These are phyloP conservation scores for Scaptomyza hsui DNA, from an alignment of 1,140 invertebrate species.

Conservation along the genomic window DNA sequence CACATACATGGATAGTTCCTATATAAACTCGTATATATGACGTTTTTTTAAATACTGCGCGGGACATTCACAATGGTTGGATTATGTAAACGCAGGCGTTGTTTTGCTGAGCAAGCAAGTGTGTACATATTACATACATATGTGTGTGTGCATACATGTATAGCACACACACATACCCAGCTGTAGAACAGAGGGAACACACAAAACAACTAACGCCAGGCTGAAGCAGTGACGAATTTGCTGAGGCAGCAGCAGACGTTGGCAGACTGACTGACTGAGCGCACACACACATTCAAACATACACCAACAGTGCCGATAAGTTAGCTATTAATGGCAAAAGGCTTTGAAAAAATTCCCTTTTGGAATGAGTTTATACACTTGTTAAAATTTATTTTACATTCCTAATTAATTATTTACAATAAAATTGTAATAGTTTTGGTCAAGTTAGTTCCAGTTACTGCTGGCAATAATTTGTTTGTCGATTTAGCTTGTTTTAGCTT, in stretches of 20 bases:
- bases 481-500: background rate
- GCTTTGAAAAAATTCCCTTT: too few relatives aligned
- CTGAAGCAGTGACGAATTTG: slow-evolving; percentile 68
- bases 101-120: slow-evolving; percentile 43
- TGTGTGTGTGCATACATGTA: slow-evolving; percentile 6
- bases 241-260: slow-evolving; percentile 50
- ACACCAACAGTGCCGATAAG: background rate
- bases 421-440: too few relatives aligned
- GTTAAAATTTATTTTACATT: too few relatives aligned
- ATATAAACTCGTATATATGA: background rate
- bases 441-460: too few relatives aligned
- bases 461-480: background rate
- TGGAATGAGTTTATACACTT: too few relatives aligned
- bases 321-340: too few relatives aligned
- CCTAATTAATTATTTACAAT: too few relatives aligned
- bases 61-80: slow-evolving; percentile 40
- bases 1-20: background rate
- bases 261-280: slow-evolving; percentile 69
- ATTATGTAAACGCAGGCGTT: slow-evolving; percentile 66
- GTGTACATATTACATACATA: slow-evolving; percentile 31
- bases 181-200: slow-evolving; percentile 23
- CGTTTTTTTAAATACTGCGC: slow-evolving; percentile 36
- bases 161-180: background rate
- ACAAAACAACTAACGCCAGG: slow-evolving; percentile 66
- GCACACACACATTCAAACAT: slow-evolving; percentile 24